Percentiles rank a stretch among this genome's conserved stretches.
phyloP scores from a whole-genome alignment of 2,888 invertebrate species.

The Mesorhabditis sp. region DNA sequence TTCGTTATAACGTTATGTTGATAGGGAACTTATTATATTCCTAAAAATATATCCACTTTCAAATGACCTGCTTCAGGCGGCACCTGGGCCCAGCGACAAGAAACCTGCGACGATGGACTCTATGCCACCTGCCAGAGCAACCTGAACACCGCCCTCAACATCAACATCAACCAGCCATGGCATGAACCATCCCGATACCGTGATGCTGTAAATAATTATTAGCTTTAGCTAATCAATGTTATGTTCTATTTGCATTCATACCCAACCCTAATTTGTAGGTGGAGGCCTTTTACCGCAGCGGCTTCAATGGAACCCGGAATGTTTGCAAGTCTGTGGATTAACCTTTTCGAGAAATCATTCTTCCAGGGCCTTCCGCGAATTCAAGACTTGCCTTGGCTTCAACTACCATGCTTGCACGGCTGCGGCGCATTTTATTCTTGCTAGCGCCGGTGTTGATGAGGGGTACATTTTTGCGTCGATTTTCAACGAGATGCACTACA shows the following conservation, averaged over 20 bases:
- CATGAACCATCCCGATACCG: slow-evolving; percentile 25
- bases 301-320: slow-evolving; percentile 25
- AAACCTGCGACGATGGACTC: slow-evolving; percentile 22
- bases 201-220: slow-evolving; percentile 16
- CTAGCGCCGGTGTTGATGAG: slow-evolving; percentile 16
- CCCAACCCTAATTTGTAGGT: slow-evolving; percentile 19
- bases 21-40: too few species aligned
- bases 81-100: neutral
- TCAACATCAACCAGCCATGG: slow-evolving; percentile 30
- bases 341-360: neutral
- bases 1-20: too few species aligned
- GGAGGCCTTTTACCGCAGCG: slow-evolving; percentile 31
- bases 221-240: slow-evolving; percentile 12
- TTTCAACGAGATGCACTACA: slow-evolving; percentile 46
- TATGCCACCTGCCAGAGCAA: slow-evolving; percentile 22
- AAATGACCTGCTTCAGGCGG: neutral
- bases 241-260: slow-evolving; percentile 15
- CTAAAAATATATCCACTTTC: too few species aligned
- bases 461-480: slow-evolving; percentile 40
- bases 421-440: slow-evolving; percentile 26
- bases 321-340: slow-evolving; percentile 29
- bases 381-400: slow-evolving; percentile 33
- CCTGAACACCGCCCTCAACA: slow-evolving; percentile 20
- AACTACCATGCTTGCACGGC: slow-evolving; percentile 34
- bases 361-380: slow-evolving; percentile 40